phyloP scores from a whole-genome alignment of 2,888 invertebrate genomes.

The Melanostoma scalare region DNA sequence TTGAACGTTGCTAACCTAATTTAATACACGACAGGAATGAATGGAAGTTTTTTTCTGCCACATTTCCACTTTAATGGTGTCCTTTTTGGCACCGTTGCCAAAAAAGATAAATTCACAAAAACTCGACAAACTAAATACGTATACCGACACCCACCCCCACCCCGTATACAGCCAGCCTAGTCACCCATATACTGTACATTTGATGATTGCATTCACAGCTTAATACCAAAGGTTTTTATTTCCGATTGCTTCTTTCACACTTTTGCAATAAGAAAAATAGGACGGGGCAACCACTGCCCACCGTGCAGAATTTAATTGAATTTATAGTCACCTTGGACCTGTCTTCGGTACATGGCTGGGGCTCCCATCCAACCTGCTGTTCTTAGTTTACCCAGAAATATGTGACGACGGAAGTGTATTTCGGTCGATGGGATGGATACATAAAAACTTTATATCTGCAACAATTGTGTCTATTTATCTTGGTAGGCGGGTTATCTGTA shows the following conservation, averaged over 20 bases:
- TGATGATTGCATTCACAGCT: constrained; percentile 18
- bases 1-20: constrained; percentile 28
- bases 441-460: constrained; percentile 13
- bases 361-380: not conserved
- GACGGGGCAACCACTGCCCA: not conserved
- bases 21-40: constrained; percentile 33
- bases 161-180: not conserved
- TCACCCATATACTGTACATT: constrained; percentile 6
- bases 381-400: not conserved
- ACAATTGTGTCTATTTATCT: constrained; percentile 20
- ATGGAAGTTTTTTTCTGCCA: constrained; percentile 2
- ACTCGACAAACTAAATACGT: too few relatives aligned
- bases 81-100: constrained; percentile 26
- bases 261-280: not conserved
- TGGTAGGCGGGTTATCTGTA: too few relatives aligned
- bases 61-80: not conserved
- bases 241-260: too few relatives aligned
- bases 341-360: not conserved
- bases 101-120: constrained; percentile 2
- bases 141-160: too few relatives aligned
- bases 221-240: not conserved
- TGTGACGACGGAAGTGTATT: constrained; percentile 19
- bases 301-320: constrained; percentile 20
- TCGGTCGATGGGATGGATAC: constrained; percentile 4
- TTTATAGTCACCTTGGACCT: constrained; percentile 27